Base-by-base conservation (phyloP, 2,888 invertebrate genomes). In the Encarsia formosa region DNA sequence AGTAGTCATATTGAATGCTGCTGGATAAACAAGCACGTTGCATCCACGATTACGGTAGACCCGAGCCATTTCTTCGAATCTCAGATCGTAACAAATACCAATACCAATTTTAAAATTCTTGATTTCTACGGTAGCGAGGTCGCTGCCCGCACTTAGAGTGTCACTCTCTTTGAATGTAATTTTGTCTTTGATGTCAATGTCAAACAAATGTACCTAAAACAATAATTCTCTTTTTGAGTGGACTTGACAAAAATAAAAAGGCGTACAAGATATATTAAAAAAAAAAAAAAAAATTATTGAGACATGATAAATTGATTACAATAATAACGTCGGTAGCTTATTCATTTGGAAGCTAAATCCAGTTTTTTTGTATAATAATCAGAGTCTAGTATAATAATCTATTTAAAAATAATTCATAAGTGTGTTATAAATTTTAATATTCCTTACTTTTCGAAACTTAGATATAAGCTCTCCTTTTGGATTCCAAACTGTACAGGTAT, bases 1-100 rank as follows among this genome's bases (percentile, higher is more conserved):
- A 0, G 97, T 97, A 2, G 91, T 93, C 89, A 91, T 90, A 75
- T 94, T 97, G 75, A 97, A 97, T 2, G 96, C 95, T 22, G 88
- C 95, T 1, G 97, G 97, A 76, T 94, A 97, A 20, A 97, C 77
- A 23, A 97, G 75, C 63, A 96, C 73, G 48, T 91, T 82, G 65
- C 95, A 95, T 0, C 81, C 81, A 62, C 73, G 70, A 40, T 80
- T 78, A 4, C 87, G 77, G 75, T 88, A 87, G 5, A 88, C 63
- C 52, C 85, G 81, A 0, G 92, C 89, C 80, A 96, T 78, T 77
- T 96, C 94, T 53, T 88, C 84, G 74, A 97, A 98, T 18, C 97
- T 79, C 47, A 97, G 79, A 69, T 97, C 97, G 71, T 97, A 97
- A 69, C 97, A 98, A 65, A 97, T 91, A 2, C 94, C 97, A 40